phyloP scores from a whole-genome alignment of 2,797 vertebrate species.

The Oreortyx pictus region DNA sequence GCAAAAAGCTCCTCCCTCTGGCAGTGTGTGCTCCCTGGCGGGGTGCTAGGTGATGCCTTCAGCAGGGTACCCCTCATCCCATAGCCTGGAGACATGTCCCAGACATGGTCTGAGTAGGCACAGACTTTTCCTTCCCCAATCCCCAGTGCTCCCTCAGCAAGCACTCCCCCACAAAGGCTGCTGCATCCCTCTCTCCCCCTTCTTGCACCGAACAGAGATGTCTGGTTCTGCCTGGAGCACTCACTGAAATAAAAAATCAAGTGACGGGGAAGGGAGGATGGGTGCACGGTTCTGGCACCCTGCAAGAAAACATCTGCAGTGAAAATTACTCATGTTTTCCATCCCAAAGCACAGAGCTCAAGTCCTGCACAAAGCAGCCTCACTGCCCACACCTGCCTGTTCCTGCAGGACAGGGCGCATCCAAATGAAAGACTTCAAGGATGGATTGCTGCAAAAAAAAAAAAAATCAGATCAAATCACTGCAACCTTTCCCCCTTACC shows the following conservation, averaged over 20 bases:
- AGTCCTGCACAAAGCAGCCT: neutral
- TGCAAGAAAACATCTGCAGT: neutral
- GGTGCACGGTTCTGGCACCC: neutral
- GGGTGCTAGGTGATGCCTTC: neutral
- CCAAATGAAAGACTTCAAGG: no score
- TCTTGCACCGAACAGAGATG: neutral
- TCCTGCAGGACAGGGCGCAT: neutral
- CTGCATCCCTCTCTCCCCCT: neutral
- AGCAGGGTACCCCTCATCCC: neutral
- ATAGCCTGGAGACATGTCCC: neutral
- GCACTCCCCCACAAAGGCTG: neutral
- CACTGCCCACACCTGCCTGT: neutral
- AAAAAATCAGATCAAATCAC: neutral
- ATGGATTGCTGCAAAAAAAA: neutral
- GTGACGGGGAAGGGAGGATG: neutral
- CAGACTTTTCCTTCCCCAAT: neutral
- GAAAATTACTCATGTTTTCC: conserved; percentile 14
- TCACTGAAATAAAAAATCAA: neutral
- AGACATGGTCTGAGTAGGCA: neutral
- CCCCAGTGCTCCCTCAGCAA: neutral
- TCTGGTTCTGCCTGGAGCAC: neutral
- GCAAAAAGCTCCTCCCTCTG: neutral
- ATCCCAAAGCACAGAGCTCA: accelerated
- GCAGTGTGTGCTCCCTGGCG: accelerated
- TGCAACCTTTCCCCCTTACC: neutral